phyloP scores from a whole-genome alignment of 1,140 invertebrate species.

The Plutomurus gul region DNA sequence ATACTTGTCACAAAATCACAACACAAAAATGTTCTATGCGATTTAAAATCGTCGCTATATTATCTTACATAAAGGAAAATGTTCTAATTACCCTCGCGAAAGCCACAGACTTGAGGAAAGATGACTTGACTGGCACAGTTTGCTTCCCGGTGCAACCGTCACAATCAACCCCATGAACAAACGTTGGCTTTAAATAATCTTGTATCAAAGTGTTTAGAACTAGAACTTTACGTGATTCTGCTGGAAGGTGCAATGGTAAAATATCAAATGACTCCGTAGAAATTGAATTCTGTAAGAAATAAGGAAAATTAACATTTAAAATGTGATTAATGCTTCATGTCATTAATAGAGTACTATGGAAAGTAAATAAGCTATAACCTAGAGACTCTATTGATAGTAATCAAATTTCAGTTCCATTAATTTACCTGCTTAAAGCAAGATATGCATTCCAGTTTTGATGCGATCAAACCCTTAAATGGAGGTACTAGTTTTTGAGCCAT shows the following conservation, averaged over 20 bases:
- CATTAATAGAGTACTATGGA: neutral
- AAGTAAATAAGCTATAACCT: neutral
- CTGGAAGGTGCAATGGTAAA: constrained; percentile 26
- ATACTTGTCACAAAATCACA: too few relatives aligned
- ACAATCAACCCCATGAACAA: constrained; percentile 81
- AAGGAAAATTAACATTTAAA: neutral
- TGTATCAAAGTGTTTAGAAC: constrained; percentile 72
- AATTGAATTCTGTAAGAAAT: neutral
- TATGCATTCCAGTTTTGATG: constrained; percentile 28
- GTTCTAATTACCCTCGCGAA: constrained; percentile 75
- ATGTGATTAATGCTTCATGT: too few relatives aligned
- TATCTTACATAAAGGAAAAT: too few relatives aligned
- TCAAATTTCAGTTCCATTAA: too few relatives aligned
- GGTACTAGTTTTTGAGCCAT: neutral
- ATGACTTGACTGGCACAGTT: constrained; percentile 59
- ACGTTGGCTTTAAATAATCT: constrained; percentile 80
- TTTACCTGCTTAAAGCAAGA: constrained; percentile 28
- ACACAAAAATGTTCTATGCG: too few relatives aligned
- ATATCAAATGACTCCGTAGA: constrained; percentile 12
- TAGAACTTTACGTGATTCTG: constrained; percentile 61
- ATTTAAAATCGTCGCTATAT: too few relatives aligned
- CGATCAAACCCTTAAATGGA: constrained; percentile 29
- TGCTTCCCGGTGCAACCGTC: constrained; percentile 68
- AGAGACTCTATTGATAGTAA: too few relatives aligned
- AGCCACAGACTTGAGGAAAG: constrained; percentile 78